A percentile compares a stretch with the other conserved stretches of the same genome.
Evolutionary conservation across 2,113 vertebrate genomes (phyloP).

Genomic region (Corydoras sp.): DNA sequence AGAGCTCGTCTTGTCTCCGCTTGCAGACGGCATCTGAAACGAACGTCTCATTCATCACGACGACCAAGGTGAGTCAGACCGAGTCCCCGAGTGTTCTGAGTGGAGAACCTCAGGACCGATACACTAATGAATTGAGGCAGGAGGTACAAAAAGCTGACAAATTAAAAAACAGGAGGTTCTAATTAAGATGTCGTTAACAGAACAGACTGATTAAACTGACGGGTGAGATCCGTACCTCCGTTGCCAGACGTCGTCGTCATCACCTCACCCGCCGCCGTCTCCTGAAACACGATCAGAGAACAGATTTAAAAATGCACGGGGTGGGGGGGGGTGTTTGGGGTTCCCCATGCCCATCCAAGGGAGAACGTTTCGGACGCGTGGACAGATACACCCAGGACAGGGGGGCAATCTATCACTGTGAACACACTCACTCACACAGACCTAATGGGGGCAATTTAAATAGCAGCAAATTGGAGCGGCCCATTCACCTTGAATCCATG

Average conservation of each 20-base stretch:
- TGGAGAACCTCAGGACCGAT: not conserved
- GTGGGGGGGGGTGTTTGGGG: too few relatives aligned
- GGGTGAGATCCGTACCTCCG: constrained; percentile 23
- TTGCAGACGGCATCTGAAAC: constrained; percentile 60
- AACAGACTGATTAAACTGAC: not conserved
- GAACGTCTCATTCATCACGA: not conserved
- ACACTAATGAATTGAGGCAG: not conserved
- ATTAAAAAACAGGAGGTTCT: not conserved
- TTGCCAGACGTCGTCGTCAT: constrained; percentile 23
- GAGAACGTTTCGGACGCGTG: too few relatives aligned
- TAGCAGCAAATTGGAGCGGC: too few relatives aligned
- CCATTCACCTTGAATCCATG: too few relatives aligned
- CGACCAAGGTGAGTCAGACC: not conserved
- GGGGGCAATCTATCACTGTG: too few relatives aligned
- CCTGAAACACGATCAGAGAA: constrained; percentile 22
- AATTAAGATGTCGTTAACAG: too few relatives aligned
- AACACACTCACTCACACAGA: too few relatives aligned
- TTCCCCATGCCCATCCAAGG: too few relatives aligned
- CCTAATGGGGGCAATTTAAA: too few relatives aligned
- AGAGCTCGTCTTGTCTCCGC: constrained; percentile 63
- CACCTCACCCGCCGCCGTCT: not conserved
- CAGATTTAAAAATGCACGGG: not conserved
- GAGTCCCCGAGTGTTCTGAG: not conserved
- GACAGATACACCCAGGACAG: too few relatives aligned
- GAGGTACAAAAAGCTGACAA: not conserved